Evolutionary conservation across 1,140 invertebrate genomes (phyloP), one percentile per base, ranked within the genome.

Genomic region (Drosophila eugracilis): DNA sequence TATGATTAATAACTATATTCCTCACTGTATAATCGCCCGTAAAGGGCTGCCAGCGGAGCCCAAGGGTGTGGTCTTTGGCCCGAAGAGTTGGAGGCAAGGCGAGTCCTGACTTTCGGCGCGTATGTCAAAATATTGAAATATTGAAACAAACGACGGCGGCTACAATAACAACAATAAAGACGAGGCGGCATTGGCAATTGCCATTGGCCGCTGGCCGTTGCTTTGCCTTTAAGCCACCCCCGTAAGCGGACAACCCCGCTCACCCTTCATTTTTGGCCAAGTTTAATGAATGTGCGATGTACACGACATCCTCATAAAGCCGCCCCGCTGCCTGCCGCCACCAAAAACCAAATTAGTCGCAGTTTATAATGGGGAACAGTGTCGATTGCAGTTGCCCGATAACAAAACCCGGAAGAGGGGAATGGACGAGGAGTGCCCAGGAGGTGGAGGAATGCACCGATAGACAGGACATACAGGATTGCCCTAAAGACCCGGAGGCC

Each of bases 111-210:
- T 74, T 81, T 81, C 52, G 69, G 34, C 74, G 77, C 81, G 81
- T 81, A 77, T 88, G 83, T 88, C 83, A 88, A 88, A 88, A 88
- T 89, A 88, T 88, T 88, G 75, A 88, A 88, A 88, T 88, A 88
- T 88, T 83, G 75, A 75, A 78, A 78, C 78, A 72, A 88, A 83
- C 65, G 63, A 63, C 74, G 70, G 39, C 65, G 60, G 42, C 41
- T 45, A 60, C 48, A 53, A 67, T 42, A 66, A 69, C 41, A 49
- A 60, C 48, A 53, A 67, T 42, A 66, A 69, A 65, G 32, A 67
- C 37, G 32, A 37, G 12, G 9, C 65, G 12, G 9, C 65, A 41
- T 47, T 52, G 52, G 22, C 63, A 62, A 39, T 70, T 26, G 32
- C 14, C 34, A 22, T 17, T 66, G 49, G 49, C 57, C 67, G 60